Evolutionary conservation across 2,113 vertebrate genomes (phyloP).

Genomic region (Anhinga anhinga): DNA sequence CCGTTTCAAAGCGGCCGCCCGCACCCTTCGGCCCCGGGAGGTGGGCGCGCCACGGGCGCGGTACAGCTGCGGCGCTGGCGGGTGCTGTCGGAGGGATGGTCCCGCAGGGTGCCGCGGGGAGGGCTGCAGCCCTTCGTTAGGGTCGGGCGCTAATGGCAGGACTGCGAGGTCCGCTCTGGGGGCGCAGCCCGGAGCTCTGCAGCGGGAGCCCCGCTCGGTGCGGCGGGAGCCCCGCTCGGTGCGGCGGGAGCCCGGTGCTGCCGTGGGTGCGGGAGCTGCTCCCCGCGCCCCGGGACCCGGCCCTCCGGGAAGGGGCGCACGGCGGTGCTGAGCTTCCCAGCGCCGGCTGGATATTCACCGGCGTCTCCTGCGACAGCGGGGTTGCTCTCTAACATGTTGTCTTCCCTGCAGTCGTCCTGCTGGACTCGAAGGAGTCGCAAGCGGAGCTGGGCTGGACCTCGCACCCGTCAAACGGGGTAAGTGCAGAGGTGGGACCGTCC

Average conservation of each 20-base stretch:
- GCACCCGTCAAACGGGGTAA: constrained; percentile 90
- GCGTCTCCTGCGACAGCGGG: accelerated
- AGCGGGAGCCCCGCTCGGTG: too few species aligned
- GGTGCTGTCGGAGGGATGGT: not conserved
- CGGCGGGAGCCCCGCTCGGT: accelerated
- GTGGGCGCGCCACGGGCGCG: accelerated
- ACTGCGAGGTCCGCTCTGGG: not conserved
- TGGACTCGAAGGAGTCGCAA: constrained; percentile 96
- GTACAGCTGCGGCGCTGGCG: accelerated
- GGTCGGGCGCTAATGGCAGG: accelerated
- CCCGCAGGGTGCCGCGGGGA: not conserved
- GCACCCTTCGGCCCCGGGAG: not conserved
- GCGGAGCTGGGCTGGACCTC: constrained; percentile 95
- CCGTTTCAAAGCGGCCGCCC: not conserved
- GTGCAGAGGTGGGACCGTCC: not conserved
- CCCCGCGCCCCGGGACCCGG: accelerated
- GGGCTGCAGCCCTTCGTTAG: not conserved
- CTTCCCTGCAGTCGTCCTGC: constrained; percentile 81
- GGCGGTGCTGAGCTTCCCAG: not conserved
- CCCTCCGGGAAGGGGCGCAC: accelerated
- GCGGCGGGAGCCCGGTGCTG: not conserved
- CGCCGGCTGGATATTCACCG: accelerated
- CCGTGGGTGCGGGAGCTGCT: not conserved
- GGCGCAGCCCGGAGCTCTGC: not conserved
- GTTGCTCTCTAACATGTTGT: not conserved